Evolutionary conservation across 92 coral and sea anemone species (phyloP), one percentile per base, ranked within the genome.

Genomic region (Epizoanthus scotinus): DNA sequence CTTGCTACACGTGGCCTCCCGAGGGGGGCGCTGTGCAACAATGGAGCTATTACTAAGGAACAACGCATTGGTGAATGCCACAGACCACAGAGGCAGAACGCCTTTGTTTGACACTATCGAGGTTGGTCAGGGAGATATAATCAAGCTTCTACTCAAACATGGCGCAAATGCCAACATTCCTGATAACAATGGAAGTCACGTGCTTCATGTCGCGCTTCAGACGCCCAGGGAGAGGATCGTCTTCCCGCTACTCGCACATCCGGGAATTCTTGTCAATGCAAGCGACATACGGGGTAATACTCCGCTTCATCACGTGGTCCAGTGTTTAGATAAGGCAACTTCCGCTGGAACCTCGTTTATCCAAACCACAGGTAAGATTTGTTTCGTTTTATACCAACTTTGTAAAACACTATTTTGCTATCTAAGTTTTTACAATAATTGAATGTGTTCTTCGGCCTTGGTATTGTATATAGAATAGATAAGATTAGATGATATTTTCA

Each of bases 21-120:
- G 44, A 10, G 31, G 63, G 8, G 78, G 78, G 3, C 62, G 63
- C 19, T 18, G 44, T 54, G 12, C 22, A 8, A 72, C 78, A 6
- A 44, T 72, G 17, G 63, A 72, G 31, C 20, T 72, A 7, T 56
- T 72, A 4, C 36, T 72, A 4, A 72, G 56, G 18, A 52, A 62
- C 78, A 72, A 54, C 28, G 62, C 78, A 17, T 20, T 72, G 47
- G 78, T 72, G 2, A 61, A 64, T 12, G 27, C 67, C n/a, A 36
- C 53, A 2, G 86, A 86, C 42, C 22, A 66, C 31, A 67, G 12
- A 2, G 86, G 89, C 21, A 86, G 83, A 36, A 86, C 89, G 1
- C 85, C 86, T 18, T 81, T 86, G 63, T 86, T 86, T 56, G 62
- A 80, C 44, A 86, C 86, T 21, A 64, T 75, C 21, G 66, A 55